Evolutionary conservation across 2,113 vertebrate genomes (phyloP).

Genomic region (Serilophus lunatus): DNA sequence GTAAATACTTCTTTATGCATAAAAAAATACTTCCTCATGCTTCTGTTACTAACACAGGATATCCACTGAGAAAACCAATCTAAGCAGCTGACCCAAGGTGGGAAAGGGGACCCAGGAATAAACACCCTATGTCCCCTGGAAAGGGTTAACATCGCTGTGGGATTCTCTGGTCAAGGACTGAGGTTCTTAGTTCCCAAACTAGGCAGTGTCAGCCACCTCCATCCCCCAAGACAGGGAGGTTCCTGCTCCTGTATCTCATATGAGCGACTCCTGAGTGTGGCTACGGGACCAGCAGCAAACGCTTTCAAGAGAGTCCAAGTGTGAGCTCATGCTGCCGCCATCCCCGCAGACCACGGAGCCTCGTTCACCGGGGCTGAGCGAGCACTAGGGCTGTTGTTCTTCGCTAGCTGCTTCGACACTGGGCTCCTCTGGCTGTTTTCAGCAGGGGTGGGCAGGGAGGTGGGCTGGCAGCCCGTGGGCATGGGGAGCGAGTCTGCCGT

Average conservation of each 20-base stretch:
- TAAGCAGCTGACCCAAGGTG: neutral
- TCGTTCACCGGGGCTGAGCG: neutral
- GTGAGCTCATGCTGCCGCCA: slow-evolving; percentile 63
- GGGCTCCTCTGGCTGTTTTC: fast-evolving
- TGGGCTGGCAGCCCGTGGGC: neutral
- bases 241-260: slow-evolving; percentile 5
- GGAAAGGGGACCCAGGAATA: neutral
- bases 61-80: neutral
- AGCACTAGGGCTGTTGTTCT: neutral
- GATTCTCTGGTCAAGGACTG: neutral
- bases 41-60: neutral
- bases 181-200: neutral
- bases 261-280: neutral
- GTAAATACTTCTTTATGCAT: neutral
- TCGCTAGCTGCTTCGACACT: neutral
- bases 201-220: neutral
- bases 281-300: slow-evolving; percentile 21
- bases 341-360: slow-evolving; percentile 44
- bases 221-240: neutral
- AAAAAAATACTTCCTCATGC: neutral
- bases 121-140: neutral
- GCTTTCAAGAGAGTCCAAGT: slow-evolving; percentile 60
- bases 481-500: neutral
- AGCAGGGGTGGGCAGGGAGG: neutral
- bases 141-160: neutral